Base-by-base conservation (phyloP, 2,888 invertebrate species). In the Idaea dimidiata region DNA sequence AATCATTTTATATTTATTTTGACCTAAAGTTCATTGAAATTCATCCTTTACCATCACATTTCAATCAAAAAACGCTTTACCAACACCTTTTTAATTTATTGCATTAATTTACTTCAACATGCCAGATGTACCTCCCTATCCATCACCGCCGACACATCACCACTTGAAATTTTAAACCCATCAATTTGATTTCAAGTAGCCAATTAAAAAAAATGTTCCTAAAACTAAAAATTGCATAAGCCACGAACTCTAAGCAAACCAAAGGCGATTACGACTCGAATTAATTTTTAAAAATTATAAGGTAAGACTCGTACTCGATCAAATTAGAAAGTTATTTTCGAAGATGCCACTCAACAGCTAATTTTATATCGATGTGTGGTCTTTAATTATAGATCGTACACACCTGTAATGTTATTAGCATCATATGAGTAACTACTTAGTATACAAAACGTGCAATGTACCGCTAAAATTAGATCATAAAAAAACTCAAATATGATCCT, bases 261-360 rank as follows among this genome's bases (percentile, higher is more conserved):
- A 65, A 77, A 79, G 64, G 72, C 72, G 71, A 74, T 77, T 79
- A 77, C 72, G 68, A 69, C 69, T 66, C 74, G 79, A 82, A 84
- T 85, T 83, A 81, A 80, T 81, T 79, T n/a, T 79, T 72, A 67
- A 71, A 82, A 79, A 81, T 81, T 77, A 78, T 67, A 71, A 73
- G 69, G 74, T 80, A 68, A 66, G 66, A 43, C 43, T 43, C 74
- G 69, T 64, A 64, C 71, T 78, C 76, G 79, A 84, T 83, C 82
- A 83, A 65, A 65, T 68, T 59, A 79, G 83, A 85, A 83, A 84
- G 82, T 76, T 72, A 69, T 67, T 70, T 68, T 68, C 8, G 57
- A 59, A 66, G 66, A 67, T 70, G 67, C 68, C 65, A 67, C 65
- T 71, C 63, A 65, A 17, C 57, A 53, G 59, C 57, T 58, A 59